Base-by-base conservation (phyloP, 2,113 vertebrate species). In the Psittacus erithacus region DNA sequence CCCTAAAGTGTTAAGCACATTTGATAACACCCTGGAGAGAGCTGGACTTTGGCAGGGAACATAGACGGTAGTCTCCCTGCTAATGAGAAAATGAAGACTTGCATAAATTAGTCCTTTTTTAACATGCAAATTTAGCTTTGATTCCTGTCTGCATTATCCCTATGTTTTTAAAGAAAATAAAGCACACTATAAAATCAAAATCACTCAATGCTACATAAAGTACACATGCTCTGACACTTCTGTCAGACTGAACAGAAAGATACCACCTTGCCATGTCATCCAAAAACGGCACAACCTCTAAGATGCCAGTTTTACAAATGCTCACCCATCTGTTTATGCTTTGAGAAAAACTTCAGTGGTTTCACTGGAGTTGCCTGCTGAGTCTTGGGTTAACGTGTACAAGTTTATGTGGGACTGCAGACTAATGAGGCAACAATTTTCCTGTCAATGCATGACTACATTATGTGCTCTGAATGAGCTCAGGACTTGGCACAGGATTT, bases 321-420 rank as follows among this genome's bases (percentile, higher is more conserved):
- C 64, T 90, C 59, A 82, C 14, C 27, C 78, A 84, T 84, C 53
- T 94, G 87, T 84, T 93, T 84, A 86, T 46, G 31, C 13, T 87
- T 63, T 87, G 70, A 49, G 80, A 86, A 86, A 14, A 89, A 22
- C 55, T 94, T 86, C 55, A 77, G 49, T 76, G 75, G 9, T 57
- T 92, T 91, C 81, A n/a, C 23, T 93, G 71, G 53, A 77, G 46
- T 69, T 90, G 52, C 78, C 70, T 95, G 74, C 85, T 82, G 83
- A 92, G 68, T 69, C 63, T 65, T 55, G 80, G 55, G 74, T 82
- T 81, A 92, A 59, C 27, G n/a, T 81, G 86, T 78, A 74, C 25
- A 60, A 93, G 50, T 85, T 84, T 74, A 69, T 90, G 86, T 77
- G 84, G 52, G 41, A 88, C 55, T 79, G 67, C 69, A 89, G 46